Evolutionary conservation across 2,888 invertebrate species (phyloP).

Genomic region (Lochmaea capreae): DNA sequence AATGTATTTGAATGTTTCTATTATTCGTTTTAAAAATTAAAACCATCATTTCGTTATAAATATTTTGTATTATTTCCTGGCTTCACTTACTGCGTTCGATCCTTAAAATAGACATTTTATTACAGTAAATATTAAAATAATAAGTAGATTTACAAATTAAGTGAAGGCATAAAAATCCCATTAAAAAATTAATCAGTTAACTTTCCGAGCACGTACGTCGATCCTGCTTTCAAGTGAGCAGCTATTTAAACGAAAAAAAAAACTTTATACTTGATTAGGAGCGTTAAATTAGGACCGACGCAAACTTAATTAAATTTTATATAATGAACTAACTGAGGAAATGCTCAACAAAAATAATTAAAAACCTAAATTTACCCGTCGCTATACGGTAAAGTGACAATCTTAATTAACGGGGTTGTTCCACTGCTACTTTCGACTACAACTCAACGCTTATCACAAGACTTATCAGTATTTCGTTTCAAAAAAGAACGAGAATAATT

Average conservation of each 20-base stretch:
- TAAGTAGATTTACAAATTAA: conserved; percentile 41
- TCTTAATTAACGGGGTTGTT: conserved; percentile 67
- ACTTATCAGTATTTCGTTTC: conserved; percentile 59
- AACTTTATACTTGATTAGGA: conserved; percentile 68
- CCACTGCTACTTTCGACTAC: conserved; percentile 60
- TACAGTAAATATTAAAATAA: conserved; percentile 17
- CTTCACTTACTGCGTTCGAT: not conserved
- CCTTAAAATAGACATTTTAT: conserved; percentile 16
- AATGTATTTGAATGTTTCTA: no score
- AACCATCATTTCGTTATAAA: not conserved
- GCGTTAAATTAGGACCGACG: conserved; percentile 68
- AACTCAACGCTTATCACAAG: conserved; percentile 60
- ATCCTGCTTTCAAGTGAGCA: conserved; percentile 63
- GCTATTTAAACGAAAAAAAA: conserved; percentile 63
- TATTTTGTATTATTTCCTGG: not conserved
- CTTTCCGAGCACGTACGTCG: conserved; percentile 64
- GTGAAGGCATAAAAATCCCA: conserved; percentile 56
- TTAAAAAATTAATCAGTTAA: conserved; percentile 64
- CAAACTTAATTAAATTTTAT: conserved; percentile 68
- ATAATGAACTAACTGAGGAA: conserved; percentile 69
- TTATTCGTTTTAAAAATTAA: not conserved
- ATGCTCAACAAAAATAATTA: conserved; percentile 69
- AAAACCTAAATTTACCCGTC: conserved; percentile 67
- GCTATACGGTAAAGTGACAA: conserved; percentile 66
- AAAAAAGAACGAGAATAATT: conserved; percentile 40